phyloP scores from a whole-genome alignment of 2,888 invertebrate genomes.

The Furcula furcula region DNA sequence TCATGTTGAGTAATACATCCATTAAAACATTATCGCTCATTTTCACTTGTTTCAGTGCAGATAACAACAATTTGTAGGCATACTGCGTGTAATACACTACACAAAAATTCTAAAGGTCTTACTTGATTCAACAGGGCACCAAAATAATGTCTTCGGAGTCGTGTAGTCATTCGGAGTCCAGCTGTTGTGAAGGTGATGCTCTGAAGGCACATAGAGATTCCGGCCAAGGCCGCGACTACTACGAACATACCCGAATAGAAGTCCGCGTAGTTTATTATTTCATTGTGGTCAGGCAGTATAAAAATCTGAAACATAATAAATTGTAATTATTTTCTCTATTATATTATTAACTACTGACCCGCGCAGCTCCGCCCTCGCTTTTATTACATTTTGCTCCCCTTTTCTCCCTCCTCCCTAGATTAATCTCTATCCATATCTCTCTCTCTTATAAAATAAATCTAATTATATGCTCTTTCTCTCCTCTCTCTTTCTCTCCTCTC shows the following conservation, averaged over 20 bases:
- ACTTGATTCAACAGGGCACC: constrained; percentile 80
- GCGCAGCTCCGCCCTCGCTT: too few species aligned
- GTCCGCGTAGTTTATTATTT: constrained; percentile 79
- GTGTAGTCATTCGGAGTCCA: constrained; percentile 87
- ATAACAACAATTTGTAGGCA: background rate
- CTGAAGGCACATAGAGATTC: constrained; percentile 84
- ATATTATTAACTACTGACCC: background rate
- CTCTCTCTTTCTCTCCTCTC: too few species aligned
- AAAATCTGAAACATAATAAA: constrained; percentile 70
- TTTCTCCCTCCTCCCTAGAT: too few species aligned
- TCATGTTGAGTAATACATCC: too few species aligned
- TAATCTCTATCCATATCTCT: too few species aligned
- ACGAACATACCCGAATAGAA: constrained; percentile 84
- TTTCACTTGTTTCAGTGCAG: background rate
- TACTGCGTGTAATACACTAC: background rate
- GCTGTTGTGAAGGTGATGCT: constrained; percentile 87
- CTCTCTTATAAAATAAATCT: too few species aligned
- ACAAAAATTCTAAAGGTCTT: constrained; percentile 3
- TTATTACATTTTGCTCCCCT: too few species aligned
- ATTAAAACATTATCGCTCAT: too few species aligned
- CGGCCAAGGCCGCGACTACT: constrained; percentile 84
- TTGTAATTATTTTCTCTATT: background rate
- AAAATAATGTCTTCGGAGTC: constrained; percentile 74
- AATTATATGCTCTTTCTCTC: too few species aligned
- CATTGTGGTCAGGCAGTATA: constrained; percentile 72